Percentiles rank a stretch among this genome's conserved stretches.
These are phyloP conservation scores for Caenorhabditis zanzibari DNA, from an alignment of 2,888 invertebrate species.

Conservation along the genomic window DNA sequence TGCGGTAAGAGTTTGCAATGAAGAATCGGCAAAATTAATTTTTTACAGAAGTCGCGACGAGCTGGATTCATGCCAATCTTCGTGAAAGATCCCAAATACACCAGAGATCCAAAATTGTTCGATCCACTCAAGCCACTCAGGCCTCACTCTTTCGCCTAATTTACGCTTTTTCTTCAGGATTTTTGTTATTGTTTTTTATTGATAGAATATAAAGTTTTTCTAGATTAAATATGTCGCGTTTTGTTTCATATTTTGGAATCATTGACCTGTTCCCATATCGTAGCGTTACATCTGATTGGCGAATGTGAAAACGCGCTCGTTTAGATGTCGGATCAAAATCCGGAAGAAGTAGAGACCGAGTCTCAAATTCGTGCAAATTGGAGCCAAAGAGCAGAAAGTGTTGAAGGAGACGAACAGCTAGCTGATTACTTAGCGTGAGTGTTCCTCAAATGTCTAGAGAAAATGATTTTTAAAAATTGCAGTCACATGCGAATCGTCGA, in stretches of 20 bases:
- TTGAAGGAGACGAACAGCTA: conserved; percentile 15
- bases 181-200: conserved; percentile 42
- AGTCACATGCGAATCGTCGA: conserved; percentile 46
- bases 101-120: conserved; percentile 93
- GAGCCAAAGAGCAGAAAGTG: conserved; percentile 31
- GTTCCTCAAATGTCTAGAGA: neutral
- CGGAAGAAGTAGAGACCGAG: neutral
- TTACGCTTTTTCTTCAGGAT: conserved; percentile 24
- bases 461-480: neutral
- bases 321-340: neutral
- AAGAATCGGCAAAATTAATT: neutral
- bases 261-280: neutral
- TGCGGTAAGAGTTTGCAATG: conserved; percentile 22
- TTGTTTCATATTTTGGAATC: neutral
- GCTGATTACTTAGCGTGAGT: conserved; percentile 34
- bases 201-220: conserved; percentile 20
- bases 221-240: neutral
- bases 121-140: conserved; percentile 90
- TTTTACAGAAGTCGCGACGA: conserved; percentile 72
- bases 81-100: conserved; percentile 90
- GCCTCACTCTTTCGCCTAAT: conserved; percentile 82
- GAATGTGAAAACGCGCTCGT: neutral
- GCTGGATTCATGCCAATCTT: conserved; percentile 89
- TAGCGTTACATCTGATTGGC: neutral
- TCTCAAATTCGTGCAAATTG: conserved; percentile 26